Conservation (phyloP, 2,888 invertebrate species). For the Calameuta idolon region DNA sequence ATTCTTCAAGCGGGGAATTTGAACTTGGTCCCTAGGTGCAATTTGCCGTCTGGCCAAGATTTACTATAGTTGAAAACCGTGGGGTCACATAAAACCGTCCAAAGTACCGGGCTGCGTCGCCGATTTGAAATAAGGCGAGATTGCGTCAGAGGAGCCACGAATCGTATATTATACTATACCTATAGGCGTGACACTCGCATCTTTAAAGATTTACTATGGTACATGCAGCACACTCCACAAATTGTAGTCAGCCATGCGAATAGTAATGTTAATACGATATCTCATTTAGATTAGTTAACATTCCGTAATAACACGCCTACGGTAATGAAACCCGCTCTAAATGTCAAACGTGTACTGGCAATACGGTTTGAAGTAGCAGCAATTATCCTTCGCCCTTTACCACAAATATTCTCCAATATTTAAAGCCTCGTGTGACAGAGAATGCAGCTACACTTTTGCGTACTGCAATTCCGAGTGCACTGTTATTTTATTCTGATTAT, state of each 20-base stretch:
- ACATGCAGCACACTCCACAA: not conserved
- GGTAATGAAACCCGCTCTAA: slow-evolving; percentile 22
- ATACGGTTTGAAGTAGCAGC: slow-evolving; percentile 1
- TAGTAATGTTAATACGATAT: not conserved
- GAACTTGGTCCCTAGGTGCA: slow-evolving; percentile 35
- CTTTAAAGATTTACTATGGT: not conserved
- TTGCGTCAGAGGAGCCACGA: not conserved
- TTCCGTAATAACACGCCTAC: slow-evolving; percentile 50
- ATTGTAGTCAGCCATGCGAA: not conserved
- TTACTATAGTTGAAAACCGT: slow-evolving; percentile 29
- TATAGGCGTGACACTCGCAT: not conserved
- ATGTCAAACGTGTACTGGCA: slow-evolving; percentile 40
- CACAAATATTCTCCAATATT: slow-evolving; percentile 21
- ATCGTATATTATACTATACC: not conserved
- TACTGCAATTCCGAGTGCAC: slow-evolving; percentile 11
- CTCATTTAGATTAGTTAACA: slow-evolving; percentile 38
- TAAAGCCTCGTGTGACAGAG: slow-evolving; percentile 15
- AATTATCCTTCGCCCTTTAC: slow-evolving; percentile 27
- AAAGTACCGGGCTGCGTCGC: not conserved
- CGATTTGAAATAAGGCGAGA: not conserved
- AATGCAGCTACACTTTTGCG: not conserved
- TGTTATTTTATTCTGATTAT: slow-evolving; percentile 33
- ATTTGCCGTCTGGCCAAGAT: slow-evolving; percentile 34
- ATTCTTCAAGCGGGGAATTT: slow-evolving; percentile 42
- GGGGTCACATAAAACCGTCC: not conserved